Percentiles rank a stretch among this genome's conserved stretches.
Evolutionary conservation across 2,113 vertebrate genomes (phyloP).

Genomic region (Macquaria ambigua): DNA sequence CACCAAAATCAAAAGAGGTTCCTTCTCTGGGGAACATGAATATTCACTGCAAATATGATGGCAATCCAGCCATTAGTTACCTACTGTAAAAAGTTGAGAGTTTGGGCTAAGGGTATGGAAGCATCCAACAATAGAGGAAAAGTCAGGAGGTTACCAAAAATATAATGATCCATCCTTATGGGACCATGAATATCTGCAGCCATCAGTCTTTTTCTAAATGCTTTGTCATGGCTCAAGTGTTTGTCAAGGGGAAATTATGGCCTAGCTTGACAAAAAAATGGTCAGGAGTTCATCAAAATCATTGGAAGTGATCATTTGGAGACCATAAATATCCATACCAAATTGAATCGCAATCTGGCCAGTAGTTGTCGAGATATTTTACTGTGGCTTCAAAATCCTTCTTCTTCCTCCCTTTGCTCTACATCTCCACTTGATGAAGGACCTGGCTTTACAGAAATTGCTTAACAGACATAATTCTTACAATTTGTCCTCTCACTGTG

Average conservation of each 20-base stretch:
- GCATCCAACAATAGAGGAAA: not conserved
- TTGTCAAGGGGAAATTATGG: not conserved
- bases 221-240: not conserved
- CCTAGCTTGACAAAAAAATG: not conserved
- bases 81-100: not conserved
- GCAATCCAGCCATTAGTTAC: too few relatives aligned
- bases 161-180: not conserved
- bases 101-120: not conserved
- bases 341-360: not conserved
- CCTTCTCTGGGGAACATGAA: conserved; percentile 2
- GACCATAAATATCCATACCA: not conserved
- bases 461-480: not conserved
- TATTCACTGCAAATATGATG: not conserved
- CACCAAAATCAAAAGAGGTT: not conserved
- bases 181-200: not conserved
- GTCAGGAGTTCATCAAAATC: not conserved
- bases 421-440: not conserved
- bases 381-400: too few relatives aligned
- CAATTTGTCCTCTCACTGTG: conserved; percentile 2
- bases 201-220: not conserved
- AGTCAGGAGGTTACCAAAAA: not conserved
- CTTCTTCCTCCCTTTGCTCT: not conserved
- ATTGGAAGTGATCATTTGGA: not conserved
- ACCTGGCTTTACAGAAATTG: conserved; percentile 1
- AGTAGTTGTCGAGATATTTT: not conserved